These are phyloP conservation scores for Cherax quadricarinatus DNA, from an alignment of 1,140 invertebrate genomes.

Conservation along the genomic window DNA sequence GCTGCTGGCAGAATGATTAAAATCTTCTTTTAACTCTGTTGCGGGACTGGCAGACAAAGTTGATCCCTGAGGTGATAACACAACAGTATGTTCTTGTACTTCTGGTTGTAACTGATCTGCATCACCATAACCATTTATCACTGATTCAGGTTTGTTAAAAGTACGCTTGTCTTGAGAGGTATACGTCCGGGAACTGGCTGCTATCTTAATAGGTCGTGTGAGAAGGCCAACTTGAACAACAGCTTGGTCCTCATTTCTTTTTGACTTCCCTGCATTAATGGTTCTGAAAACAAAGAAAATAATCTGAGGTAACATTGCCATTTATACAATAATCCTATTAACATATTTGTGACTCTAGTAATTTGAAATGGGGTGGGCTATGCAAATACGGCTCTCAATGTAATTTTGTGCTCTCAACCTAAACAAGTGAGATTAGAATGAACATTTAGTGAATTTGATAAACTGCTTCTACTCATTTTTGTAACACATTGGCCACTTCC, in stretches of 20 bases:
- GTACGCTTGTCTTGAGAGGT: constrained; percentile 11
- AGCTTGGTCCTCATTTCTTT: constrained; percentile 89
- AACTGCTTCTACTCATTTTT: no score
- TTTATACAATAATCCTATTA: no score
- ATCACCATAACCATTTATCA: constrained; percentile 46
- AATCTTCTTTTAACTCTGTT: constrained; percentile 46
- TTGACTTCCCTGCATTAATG: constrained; percentile 88
- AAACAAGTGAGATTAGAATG: no score
- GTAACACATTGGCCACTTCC: no score
- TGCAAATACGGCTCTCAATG: no score
- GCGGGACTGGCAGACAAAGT: constrained; percentile 31
- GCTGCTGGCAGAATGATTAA: background rate
- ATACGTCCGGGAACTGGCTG: constrained; percentile 22
- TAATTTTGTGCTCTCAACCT: no score
- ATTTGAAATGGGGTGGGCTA: no score
- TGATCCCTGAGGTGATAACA: constrained; percentile 34
- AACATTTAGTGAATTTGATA: no score
- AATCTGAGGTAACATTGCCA: background rate
- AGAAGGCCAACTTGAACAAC: constrained; percentile 77
- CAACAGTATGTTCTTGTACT: constrained; percentile 37
- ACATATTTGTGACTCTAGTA: no score
- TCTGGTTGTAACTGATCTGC: background rate
- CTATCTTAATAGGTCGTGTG: constrained; percentile 49
- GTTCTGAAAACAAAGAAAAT: constrained; percentile 75
- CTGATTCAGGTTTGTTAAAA: constrained; percentile 5